Base-by-base conservation (phyloP, 2,888 invertebrate species). In the Rotaria macrura region DNA sequence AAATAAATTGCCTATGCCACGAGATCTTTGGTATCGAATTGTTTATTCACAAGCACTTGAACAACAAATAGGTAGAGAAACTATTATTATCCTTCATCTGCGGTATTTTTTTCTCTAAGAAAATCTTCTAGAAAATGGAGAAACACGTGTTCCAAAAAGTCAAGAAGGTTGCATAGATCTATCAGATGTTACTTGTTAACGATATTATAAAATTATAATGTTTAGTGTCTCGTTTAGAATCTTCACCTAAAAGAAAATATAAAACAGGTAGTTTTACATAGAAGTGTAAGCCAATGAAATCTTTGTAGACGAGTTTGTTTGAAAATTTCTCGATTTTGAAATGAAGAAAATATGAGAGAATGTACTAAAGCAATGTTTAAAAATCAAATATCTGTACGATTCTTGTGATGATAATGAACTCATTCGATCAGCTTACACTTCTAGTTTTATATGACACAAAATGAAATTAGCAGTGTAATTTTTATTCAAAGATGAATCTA, bases 11-110 rank as follows among this genome's bases (percentile, higher is more conserved):
- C 79, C 79, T 79, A 79, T 79, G 43, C 79, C 79, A 12, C 23
- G 79, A 43, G 79, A 79, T 79, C 43, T 79, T 40, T 79, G 79
- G 79, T 79, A 79, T 79, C 79, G 79, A 14, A 79, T 79, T 40
- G n/a, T 79, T 10, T 79, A 43, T 43, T 43, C 79, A 2, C 43
- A 79, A 43, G 4, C 12, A 79, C n/a, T 79, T 12, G 65, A 65
- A 65, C 65, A 65, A 65, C 65, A 65, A 65, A 12, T 65, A 65
- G 34, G 65, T 65, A 65, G 10, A 65, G 20, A 65, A 17, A 20
- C n/a, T 57, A 57, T n/a, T 4, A 9, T n/a, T 12, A 23, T 52
- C 14, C 20, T 14, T 49, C 4, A 49, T 49, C 17, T 17, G 14
- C 10, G 47, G 9, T 47, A 12, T 14, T 52, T 52, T 52, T 23